A percentile compares a stretch with the other conserved stretches of the same genome.
These are phyloP conservation scores for Pelosia muscerda DNA, from an alignment of 2,888 invertebrate species.

Conservation along the genomic window DNA sequence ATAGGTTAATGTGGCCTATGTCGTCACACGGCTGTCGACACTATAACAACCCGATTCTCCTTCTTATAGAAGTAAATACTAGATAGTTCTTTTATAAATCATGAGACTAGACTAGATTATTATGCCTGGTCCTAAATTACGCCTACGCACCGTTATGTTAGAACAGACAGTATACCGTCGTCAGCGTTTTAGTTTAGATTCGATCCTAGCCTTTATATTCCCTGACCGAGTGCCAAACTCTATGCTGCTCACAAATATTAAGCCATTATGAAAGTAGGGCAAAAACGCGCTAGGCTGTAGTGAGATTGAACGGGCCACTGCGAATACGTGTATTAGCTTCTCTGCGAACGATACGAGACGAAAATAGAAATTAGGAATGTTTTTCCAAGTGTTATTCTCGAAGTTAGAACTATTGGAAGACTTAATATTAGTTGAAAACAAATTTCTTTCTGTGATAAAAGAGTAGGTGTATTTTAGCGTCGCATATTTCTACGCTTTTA, in stretches of 20 bases:
- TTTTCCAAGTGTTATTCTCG: not conserved
- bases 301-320: not conserved
- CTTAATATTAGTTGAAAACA: slow-evolving; percentile 1
- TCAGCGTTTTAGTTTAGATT: too few species aligned
- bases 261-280: not conserved
- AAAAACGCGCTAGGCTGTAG: not conserved
- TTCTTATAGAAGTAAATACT: too few species aligned
- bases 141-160: too few species aligned
- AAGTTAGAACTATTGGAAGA: not conserved
- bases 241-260: not conserved
- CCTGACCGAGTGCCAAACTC: too few species aligned
- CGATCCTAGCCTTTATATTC: too few species aligned
- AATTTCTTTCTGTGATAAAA: not conserved
- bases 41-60: too few species aligned
- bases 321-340: not conserved
- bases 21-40: too few species aligned
- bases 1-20: too few species aligned
- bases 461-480: not conserved
- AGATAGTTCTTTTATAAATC: too few species aligned
- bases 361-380: slow-evolving; percentile 1
- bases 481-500: slow-evolving; percentile 1
- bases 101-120: too few species aligned
- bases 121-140: too few species aligned
- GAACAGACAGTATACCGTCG: too few species aligned
- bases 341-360: not conserved